Base-by-base conservation (phyloP, 2,797 vertebrate genomes). In the Leptatherina wallacei region DNA sequence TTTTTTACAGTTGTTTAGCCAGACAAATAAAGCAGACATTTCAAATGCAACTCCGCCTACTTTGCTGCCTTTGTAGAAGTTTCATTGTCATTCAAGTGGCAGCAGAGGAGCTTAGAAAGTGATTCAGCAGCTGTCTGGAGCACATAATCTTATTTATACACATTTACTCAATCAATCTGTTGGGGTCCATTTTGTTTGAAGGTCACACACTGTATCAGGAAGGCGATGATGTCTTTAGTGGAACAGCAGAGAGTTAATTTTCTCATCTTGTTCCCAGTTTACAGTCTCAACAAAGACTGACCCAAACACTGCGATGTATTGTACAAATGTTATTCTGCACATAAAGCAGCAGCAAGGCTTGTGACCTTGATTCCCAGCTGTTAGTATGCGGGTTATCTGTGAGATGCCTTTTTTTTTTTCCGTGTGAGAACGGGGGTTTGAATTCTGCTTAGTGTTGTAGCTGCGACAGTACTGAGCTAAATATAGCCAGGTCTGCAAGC, bases 401-500 rank as follows among this genome's bases (percentile, higher is more conserved):
- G 71, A 78, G 81, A 82, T 59, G 47, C 81, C 52, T 61, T 81
- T 74, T 56, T 47, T 49, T 29, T 61, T 51, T 71, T 5, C 68
- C 55, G 67, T 80, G 77, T 77, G 68, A 78, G 82, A 86, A 81
- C 78, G 80, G 83, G 69, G 71, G 77, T 87, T 91, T 86, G 61
- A 88, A 87, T 89, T 89, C 77, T 83, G 89, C 86, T 85, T 83
- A 63, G 81, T 75, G 82, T 84, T 88, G 82, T 79, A 85, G 84
- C 84, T 93, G 88, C 77, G 77, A 89, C 88, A 91, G 82, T 77
- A 30, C 85, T 67, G 80, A 80, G 89, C 91, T 95, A 94, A 91
- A 94, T 92, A 94, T 94, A 94, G 93, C 83, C 68, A 56, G 83
- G 77, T 85, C 78, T 89, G 85, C 81, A 89, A 81, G 77, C 81